Conservation (phyloP, 2,797 vertebrate species). For the Enteromius trimaculatus region DNA sequence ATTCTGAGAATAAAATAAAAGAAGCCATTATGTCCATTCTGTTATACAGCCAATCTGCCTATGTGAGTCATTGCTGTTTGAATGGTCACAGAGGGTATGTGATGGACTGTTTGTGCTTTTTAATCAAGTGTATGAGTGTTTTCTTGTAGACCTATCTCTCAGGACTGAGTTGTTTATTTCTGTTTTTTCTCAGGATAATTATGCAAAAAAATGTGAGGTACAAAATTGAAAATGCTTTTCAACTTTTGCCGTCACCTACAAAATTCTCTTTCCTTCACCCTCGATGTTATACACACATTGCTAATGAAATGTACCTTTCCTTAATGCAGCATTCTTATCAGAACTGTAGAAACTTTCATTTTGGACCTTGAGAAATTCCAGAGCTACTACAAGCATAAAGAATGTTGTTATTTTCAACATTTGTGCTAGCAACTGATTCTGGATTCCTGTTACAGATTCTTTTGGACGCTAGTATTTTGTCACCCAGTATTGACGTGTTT, state of each 20-base stretch:
- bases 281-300: background rate
- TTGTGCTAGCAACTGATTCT: background rate
- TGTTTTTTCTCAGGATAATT: background rate
- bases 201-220: background rate
- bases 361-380: slow-evolving; percentile 1
- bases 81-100: background rate
- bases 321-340: background rate
- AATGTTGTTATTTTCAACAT: background rate
- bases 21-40: slow-evolving; percentile 6
- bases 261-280: background rate
- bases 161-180: background rate
- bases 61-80: background rate
- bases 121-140: background rate
- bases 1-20: slow-evolving; percentile 11
- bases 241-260: background rate
- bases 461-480: background rate
- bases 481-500: background rate
- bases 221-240: background rate
- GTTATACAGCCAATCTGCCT: background rate
- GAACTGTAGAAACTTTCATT: background rate
- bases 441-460: background rate
- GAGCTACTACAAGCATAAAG: background rate
- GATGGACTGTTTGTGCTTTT: background rate
- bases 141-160: background rate
- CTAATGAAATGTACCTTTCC: background rate